Percentiles rank a stretch among this genome's conserved stretches.
Evolutionary conservation across 35 echinoderm and acorn worm genomes (phyloP).

Genomic region (Ophioderma brevispina): DNA sequence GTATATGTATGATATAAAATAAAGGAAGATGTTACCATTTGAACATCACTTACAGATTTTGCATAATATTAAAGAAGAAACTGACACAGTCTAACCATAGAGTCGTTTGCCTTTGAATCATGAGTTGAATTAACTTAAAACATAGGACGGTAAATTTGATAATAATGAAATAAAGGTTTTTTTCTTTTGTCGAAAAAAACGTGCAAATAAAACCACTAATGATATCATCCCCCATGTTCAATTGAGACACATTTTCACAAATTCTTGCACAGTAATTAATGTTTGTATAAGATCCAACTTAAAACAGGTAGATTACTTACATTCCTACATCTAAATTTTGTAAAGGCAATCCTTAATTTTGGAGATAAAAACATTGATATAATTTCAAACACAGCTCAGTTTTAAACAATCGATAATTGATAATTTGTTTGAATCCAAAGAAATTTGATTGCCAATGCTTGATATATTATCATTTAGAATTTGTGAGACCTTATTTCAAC

Average conservation of each 20-base stretch:
- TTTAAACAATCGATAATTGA: not conserved
- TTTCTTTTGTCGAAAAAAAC: no score
- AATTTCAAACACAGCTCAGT: not conserved
- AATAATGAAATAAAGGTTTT: no score
- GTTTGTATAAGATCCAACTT: not conserved
- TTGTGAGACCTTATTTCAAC: not conserved
- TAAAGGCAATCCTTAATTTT: not conserved
- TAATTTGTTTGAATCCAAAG: constrained; percentile 1
- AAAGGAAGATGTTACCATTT: no score
- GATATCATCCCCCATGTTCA: no score
- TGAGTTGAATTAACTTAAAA: no score
- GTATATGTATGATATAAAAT: no score
- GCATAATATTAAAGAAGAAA: no score
- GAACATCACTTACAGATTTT: no score
- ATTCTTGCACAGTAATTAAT: not conserved
- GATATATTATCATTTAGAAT: not conserved
- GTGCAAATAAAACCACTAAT: no score
- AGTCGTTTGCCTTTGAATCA: no score
- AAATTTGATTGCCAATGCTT: not conserved
- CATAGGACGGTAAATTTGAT: no score
- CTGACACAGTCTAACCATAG: no score
- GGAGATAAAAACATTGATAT: not conserved
- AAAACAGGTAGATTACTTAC: not conserved
- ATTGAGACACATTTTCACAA: not conserved
- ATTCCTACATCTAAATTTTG: constrained; percentile 2